Evolutionary conservation across 2,797 vertebrate genomes (phyloP), one percentile per base, ranked within the genome.

Genomic region (Geotria australis): DNA sequence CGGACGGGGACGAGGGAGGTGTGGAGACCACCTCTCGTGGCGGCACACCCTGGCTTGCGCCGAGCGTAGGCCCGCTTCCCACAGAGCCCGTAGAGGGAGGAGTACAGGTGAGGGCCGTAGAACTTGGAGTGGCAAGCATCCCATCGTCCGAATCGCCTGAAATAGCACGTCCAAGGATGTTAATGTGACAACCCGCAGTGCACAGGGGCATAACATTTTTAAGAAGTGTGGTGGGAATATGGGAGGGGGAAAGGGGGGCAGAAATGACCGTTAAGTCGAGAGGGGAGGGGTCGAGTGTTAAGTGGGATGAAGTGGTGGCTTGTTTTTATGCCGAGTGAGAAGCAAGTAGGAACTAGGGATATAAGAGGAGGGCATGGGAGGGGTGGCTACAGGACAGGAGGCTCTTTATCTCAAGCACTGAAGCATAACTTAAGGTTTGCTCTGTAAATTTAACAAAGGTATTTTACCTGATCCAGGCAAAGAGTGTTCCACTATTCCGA

Each of bases 1-100:
- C 79, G 1, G 85, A 89, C 0, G 89, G 88, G n/a, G 89, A 94
- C 45, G 89, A 85, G 8, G 89, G 89, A 0, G 86, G 89, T 1
- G 86, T 96, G 58, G 88, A 85, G 1, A 84, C 85, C 8, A 78
- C 77, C 66, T 96, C 89, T 71, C 95, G 94, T 1, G 79, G 73
- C 0, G 51, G 24, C n/a, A 55, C n/a, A n/a, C n/a, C 24, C 24
- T 55, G 51, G n/a, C n/a, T 55, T n/a, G 51, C 12, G n/a, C 24
- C n/a, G 8, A 55, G 12, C 8, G 24, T 7, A 51, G 51, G 51
- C 8, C 51, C 51, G 55, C n/a, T 55, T n/a, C 51, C 51, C n/a
- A 24, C 51, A 24, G 51, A 55, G 7, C n/a, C 7, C 51, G 51
- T 55, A 24, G 24, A 38, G 24, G 24, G 24, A 38, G 24, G 24